These are phyloP conservation scores for Scarus forsteni DNA, from an alignment of 2,797 vertebrate genomes.

Conservation along the genomic window DNA sequence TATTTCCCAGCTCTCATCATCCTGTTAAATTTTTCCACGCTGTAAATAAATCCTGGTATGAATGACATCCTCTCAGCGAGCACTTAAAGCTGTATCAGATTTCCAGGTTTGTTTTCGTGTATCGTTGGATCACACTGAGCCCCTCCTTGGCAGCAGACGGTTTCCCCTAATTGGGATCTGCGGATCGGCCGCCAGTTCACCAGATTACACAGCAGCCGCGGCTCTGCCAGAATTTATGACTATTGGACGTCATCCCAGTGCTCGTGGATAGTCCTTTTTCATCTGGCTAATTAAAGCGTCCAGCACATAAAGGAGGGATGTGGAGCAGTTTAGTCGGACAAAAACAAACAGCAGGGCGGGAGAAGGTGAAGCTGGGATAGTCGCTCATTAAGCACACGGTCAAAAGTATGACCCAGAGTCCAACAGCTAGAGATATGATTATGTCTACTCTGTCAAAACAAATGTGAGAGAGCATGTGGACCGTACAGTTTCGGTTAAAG, in stretches of 20 bases:
- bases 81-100: not conserved
- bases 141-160: conserved; percentile 26
- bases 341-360: conserved; percentile 2
- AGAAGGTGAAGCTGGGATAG: not conserved
- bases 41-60: not conserved
- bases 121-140: not conserved
- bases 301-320: conserved; percentile 25
- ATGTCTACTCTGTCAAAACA: not conserved
- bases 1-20: too few relatives aligned
- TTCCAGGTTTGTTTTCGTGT: not conserved
- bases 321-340: conserved; percentile 19
- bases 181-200: conserved; percentile 28
- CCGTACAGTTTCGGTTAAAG: not conserved
- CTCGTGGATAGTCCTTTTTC: conserved; percentile 18
- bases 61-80: not conserved
- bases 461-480: not conserved
- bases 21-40: not conserved
- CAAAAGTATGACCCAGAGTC: not conserved
- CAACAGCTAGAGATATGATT: not conserved
- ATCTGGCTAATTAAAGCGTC: conserved; percentile 59
- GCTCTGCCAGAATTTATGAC: conserved; percentile 41
- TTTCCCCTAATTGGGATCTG: conserved; percentile 48
- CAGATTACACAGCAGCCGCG: conserved; percentile 37
- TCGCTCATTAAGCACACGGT: fast-evolving
- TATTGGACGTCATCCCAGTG: conserved; percentile 49